phyloP scores from a whole-genome alignment of 2,113 vertebrate species.

The Crotophaga sulcirostris region DNA sequence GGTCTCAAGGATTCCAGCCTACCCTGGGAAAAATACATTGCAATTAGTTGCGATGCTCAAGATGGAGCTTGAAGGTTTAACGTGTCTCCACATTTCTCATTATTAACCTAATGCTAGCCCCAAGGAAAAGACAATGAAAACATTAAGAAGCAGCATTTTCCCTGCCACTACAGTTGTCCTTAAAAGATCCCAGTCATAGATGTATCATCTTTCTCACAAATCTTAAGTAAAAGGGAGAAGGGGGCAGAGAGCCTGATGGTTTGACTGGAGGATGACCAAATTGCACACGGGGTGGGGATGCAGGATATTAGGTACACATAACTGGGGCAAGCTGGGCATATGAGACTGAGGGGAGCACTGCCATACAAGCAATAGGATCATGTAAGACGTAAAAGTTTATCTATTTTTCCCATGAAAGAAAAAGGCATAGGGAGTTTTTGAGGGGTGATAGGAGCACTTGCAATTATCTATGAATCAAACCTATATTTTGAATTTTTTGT shows the following conservation, averaged over 20 bases:
- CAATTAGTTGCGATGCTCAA: background rate
- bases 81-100: background rate
- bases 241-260: background rate
- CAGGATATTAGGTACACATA: background rate
- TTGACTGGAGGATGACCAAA: background rate
- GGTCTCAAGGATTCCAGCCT: background rate
- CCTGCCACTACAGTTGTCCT: background rate
- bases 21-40: background rate
- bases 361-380: background rate
- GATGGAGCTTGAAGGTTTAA: background rate
- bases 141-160: background rate
- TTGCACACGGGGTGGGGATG: fast-evolving
- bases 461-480: background rate
- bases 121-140: background rate
- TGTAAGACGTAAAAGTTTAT: background rate
- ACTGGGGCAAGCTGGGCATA: background rate
- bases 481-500: background rate
- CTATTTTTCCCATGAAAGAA: background rate
- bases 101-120: background rate
- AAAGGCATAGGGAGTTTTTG: background rate
- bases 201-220: fast-evolving
- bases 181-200: background rate
- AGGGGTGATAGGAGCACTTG: background rate
- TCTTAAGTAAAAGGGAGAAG: background rate
- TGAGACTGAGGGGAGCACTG: background rate